Percentiles rank a stretch among this genome's conserved stretches.
These are phyloP conservation scores for Caenorhabditis tropicalis DNA, from an alignment of 1,140 invertebrate genomes.

Conservation along the genomic window DNA sequence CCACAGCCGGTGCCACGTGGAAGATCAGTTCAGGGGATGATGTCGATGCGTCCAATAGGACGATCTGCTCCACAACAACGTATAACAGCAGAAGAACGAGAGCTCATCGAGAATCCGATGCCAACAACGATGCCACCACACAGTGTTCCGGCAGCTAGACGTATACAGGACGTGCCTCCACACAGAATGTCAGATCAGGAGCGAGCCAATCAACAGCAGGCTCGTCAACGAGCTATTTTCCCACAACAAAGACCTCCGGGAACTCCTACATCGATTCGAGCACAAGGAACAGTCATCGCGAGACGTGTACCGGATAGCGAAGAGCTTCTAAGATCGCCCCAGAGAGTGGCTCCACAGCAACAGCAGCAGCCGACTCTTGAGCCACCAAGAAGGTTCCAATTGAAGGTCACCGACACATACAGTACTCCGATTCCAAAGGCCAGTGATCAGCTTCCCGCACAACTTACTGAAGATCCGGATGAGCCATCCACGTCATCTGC, in stretches of 20 bases:
- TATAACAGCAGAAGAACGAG: no score
- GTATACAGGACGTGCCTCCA: neutral
- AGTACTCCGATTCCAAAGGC: neutral
- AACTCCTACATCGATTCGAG: no score
- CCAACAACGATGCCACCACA: neutral
- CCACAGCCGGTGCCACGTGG: neutral
- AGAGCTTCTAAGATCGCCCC: neutral
- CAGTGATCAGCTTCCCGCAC: slow-evolving; percentile 6
- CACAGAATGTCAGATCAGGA: neutral
- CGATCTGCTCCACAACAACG: neutral
- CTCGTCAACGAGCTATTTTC: neutral
- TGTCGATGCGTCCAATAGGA: neutral
- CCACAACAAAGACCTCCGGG: neutral
- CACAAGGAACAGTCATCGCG: no score
- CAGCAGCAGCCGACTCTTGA: neutral
- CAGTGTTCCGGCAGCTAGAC: no score
- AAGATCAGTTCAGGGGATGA: neutral
- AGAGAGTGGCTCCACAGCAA: neutral
- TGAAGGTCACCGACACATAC: neutral
- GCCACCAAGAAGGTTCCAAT: neutral
- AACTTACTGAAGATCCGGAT: slow-evolving; percentile 16
- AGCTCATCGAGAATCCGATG: neutral
- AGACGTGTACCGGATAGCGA: neutral
- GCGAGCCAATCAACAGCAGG: neutral
- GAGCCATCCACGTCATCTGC: neutral